Evolutionary conservation across 2,888 invertebrate species (phyloP).

Genomic region (Cepaea hortensis): DNA sequence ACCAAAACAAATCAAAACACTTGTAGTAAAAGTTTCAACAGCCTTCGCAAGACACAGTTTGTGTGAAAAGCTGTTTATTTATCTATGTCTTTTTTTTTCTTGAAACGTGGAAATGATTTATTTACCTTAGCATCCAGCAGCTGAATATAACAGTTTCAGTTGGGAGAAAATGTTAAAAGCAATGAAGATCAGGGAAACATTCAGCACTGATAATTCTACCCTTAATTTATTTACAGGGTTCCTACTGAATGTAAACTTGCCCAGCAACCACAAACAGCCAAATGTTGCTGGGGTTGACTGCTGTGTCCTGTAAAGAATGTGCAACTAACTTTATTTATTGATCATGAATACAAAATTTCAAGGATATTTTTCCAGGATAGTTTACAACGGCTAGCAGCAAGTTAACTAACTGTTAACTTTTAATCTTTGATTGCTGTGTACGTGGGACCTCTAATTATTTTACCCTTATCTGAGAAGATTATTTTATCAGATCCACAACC

Average conservation of each 20-base stretch:
- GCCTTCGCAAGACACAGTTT: conserved; percentile 1
- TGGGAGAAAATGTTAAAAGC: conserved; percentile 8
- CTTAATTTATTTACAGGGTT: neutral
- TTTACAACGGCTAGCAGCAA: neutral
- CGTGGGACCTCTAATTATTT: no score
- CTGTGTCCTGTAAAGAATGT: no score
- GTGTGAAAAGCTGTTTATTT: conserved; percentile 8
- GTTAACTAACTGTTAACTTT: neutral
- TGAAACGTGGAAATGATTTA: neutral
- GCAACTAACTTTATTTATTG: no score
- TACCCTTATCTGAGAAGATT: no score
- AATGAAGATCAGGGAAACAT: conserved; percentile 1
- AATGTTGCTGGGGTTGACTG: no score
- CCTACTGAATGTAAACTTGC: neutral
- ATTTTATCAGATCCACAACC: no score
- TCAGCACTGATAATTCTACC: neutral
- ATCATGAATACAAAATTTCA: neutral
- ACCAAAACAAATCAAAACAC: conserved; percentile 1
- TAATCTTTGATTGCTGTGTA: no score
- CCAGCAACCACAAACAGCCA: no score
- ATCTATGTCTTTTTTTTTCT: neutral
- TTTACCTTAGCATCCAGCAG: conserved; percentile 66
- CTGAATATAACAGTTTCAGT: conserved; percentile 51
- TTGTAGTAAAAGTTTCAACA: neutral
- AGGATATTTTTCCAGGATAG: neutral